Conservation (phyloP, 2,113 vertebrate genomes). For the Dicaeum eximium region DNA sequence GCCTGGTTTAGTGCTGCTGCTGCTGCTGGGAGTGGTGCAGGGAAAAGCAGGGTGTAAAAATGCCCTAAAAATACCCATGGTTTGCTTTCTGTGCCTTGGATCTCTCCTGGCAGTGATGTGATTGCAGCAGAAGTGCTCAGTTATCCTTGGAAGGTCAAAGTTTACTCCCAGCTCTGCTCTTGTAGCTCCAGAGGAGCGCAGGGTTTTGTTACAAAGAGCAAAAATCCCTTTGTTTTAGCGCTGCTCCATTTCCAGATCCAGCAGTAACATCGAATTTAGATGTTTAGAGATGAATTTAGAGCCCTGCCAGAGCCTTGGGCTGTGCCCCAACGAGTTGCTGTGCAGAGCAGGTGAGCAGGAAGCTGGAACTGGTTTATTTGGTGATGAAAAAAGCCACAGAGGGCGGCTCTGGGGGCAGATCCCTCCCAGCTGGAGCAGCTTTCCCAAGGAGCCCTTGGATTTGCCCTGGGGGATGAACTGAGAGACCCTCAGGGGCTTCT, state of each 20-base stretch:
- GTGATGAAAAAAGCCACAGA: accelerated
- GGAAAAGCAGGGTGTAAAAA: not conserved
- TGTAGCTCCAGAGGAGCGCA: accelerated
- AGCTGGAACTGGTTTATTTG: not conserved
- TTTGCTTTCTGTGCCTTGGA: not conserved
- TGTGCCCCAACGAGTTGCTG: accelerated
- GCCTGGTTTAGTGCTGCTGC: not conserved
- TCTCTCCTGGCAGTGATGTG: accelerated
- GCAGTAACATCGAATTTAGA: accelerated
- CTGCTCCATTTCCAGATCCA: accelerated
- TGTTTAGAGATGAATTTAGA: no score
- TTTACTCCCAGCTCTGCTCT: not conserved
- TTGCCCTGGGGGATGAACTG: not conserved
- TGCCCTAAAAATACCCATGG: accelerated
- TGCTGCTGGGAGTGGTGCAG: not conserved
- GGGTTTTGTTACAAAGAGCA: not conserved
- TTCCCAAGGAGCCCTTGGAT: accelerated
- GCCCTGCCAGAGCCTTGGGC: not conserved
- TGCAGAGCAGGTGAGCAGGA: not conserved
- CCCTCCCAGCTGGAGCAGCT: no score
- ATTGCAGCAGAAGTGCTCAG: accelerated
- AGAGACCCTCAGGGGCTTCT: accelerated
- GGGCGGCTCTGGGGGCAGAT: accelerated
- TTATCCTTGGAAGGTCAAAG: not conserved
- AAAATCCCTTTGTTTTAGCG: not conserved